Percentiles rank a stretch among this genome's conserved stretches.
Conservation (phyloP, 2,113 vertebrate genomes). For the Morone saxatilis region DNA sequence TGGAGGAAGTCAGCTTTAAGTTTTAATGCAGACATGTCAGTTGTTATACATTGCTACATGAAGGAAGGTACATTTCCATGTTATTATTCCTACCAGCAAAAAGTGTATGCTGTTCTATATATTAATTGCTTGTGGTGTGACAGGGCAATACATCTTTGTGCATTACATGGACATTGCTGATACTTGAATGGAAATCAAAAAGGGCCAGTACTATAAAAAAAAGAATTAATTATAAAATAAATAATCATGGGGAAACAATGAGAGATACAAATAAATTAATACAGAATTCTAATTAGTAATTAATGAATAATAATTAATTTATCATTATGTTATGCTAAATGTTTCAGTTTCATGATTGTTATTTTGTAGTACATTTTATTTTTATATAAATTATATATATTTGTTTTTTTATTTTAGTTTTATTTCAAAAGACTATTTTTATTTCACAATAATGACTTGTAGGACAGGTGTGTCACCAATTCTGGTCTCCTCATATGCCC, state of each 20-base stretch:
- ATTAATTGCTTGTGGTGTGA: background rate
- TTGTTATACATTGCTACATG: background rate
- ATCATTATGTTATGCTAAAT: too few relatives aligned
- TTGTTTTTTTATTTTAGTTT: background rate
- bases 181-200: background rate
- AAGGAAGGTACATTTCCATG: background rate
- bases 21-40: conserved; percentile 18
- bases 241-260: background rate
- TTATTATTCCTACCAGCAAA: background rate
- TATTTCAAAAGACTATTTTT: background rate
- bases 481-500: background rate
- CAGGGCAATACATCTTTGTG: background rate
- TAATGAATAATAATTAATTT: too few relatives aligned
- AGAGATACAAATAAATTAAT: background rate
- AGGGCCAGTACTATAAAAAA: background rate
- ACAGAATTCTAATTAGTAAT: too few relatives aligned
- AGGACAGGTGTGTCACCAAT: background rate
- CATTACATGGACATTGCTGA: background rate
- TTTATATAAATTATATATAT: background rate
- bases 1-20: background rate
- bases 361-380: background rate
- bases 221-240: background rate
- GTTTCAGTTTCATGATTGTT: too few relatives aligned
- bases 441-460: background rate
- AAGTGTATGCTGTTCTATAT: background rate